A percentile compares a stretch with the other conserved stretches of the same genome.
These are phyloP conservation scores for Conistra vaccinii DNA, from an alignment of 2,888 invertebrate genomes.

Conservation along the genomic window DNA sequence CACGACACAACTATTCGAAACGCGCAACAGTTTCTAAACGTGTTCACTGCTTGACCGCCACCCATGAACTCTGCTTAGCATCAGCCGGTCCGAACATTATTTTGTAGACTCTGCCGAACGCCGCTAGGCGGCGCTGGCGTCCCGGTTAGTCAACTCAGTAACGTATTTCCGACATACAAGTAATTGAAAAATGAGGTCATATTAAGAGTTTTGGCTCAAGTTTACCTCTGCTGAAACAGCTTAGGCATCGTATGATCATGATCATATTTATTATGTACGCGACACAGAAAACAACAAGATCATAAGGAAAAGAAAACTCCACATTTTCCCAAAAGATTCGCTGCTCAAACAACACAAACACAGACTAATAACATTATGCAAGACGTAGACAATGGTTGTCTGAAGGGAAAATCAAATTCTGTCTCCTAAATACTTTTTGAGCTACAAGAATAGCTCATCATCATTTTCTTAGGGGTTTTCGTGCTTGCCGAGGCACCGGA, in stretches of 20 bases:
- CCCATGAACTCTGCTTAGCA: too few relatives aligned
- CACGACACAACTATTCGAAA: too few relatives aligned
- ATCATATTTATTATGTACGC: constrained; percentile 29
- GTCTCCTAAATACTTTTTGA: background rate
- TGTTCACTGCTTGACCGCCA: too few relatives aligned
- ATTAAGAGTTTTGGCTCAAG: background rate
- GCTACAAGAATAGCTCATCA: background rate
- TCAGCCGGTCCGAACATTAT: too few relatives aligned
- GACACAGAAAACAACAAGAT: constrained; percentile 28
- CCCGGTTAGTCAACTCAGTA: too few relatives aligned
- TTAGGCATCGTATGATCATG: constrained; percentile 17
- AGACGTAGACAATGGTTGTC: constrained; percentile 8
- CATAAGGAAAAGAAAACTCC: constrained; percentile 38
- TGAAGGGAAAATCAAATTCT: constrained; percentile 2
- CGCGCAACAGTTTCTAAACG: too few relatives aligned
- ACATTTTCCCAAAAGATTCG: constrained; percentile 23
- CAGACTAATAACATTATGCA: constrained; percentile 33
- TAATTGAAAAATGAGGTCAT: background rate
- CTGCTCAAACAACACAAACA: constrained; percentile 25
- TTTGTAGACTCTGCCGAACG: too few relatives aligned
- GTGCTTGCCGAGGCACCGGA: too few relatives aligned
- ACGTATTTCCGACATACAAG: too few relatives aligned
- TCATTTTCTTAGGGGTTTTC: too few relatives aligned
- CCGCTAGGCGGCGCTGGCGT: too few relatives aligned
- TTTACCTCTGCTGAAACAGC: constrained; percentile 1